A percentile compares a stretch with the other conserved stretches of the same genome.
These are phyloP conservation scores for Dermochelys coriacea DNA, from an alignment of 2,797 vertebrate species.

Conservation along the genomic window DNA sequence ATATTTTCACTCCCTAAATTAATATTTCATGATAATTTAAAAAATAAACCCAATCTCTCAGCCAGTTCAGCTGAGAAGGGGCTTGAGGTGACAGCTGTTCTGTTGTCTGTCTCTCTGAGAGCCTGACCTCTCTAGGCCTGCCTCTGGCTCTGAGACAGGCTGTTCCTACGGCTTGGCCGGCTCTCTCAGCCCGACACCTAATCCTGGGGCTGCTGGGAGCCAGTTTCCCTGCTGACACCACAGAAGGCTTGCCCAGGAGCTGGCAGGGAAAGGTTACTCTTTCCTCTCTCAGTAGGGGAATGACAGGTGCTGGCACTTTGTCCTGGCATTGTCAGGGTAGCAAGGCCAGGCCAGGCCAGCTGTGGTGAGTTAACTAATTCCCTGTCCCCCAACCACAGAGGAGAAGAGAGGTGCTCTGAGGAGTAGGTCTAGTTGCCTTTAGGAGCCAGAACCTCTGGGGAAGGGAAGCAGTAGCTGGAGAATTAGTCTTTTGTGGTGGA, in stretches of 20 bases:
- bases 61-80: background rate
- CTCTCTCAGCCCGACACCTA: rapidly evolving
- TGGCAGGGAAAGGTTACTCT: background rate
- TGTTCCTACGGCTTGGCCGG: background rate
- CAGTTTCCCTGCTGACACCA: background rate
- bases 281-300: background rate
- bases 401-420: background rate
- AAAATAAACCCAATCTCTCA: background rate
- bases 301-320: background rate
- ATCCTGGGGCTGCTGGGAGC: background rate
- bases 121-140: background rate
- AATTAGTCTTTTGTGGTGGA: background rate
- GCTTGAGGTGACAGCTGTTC: background rate
- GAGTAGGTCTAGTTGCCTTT: background rate
- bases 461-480: background rate
- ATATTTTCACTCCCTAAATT: background rate
- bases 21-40: background rate
- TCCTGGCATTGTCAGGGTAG: background rate
- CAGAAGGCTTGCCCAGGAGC: background rate
- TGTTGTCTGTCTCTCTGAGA: background rate
- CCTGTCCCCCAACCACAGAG: background rate
- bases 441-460: background rate
- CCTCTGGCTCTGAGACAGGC: background rate
- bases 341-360: background rate
- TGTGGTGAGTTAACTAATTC: rapidly evolving